Evolutionary conservation across 2,888 invertebrate genomes (phyloP), one percentile per base, ranked within the genome.

Genomic region (Cryptus viduatorius): DNA sequence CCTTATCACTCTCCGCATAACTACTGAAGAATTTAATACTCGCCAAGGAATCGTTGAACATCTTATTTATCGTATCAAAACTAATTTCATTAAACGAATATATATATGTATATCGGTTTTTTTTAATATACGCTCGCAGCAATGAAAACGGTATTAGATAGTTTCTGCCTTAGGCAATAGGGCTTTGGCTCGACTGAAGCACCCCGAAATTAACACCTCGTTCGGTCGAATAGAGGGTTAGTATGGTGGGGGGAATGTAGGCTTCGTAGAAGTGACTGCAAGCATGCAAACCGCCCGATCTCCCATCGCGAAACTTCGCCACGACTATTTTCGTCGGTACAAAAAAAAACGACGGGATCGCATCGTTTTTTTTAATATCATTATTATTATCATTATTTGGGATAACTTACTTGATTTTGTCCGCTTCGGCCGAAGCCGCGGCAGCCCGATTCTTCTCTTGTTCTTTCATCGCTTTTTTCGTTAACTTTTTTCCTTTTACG

Each of bases 21-120:
- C 89, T 91, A 24, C 83, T 82, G 59, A 90, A 90, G 85, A 91
- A 91, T 48, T 86, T 90, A 10, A 91, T 91, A 31, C 87, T 86
- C 44, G 87, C 89, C 16, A 91, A 73, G 16, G 86, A 86, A 86
- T 90, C 89, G 48, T 87, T 86, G 14, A 87, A 87, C 86, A 90
- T 89, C 29, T 84, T 85, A 73, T 76, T 76, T 79, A 80, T 86
- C 7, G 24, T 24, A 24, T 10, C 4, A 4, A 19, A 48, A 19
- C 24, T 7, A 61, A 50, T 64, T 68, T 65, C 61, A 5, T 7
- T 37, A 3, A 59, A 42, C 42, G 24, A 16, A 53, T 14, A 46
- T 8, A 48, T 48, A 78, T 29, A 7, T 69, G 64, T 14, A 31
- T 50, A 12, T 42, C 24, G 24, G 24, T 71, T 12, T 31, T 12